Percentiles rank a stretch among this genome's conserved stretches.
phyloP scores from a whole-genome alignment of 1,140 invertebrate genomes.

The Dufourea novaeangliae region DNA sequence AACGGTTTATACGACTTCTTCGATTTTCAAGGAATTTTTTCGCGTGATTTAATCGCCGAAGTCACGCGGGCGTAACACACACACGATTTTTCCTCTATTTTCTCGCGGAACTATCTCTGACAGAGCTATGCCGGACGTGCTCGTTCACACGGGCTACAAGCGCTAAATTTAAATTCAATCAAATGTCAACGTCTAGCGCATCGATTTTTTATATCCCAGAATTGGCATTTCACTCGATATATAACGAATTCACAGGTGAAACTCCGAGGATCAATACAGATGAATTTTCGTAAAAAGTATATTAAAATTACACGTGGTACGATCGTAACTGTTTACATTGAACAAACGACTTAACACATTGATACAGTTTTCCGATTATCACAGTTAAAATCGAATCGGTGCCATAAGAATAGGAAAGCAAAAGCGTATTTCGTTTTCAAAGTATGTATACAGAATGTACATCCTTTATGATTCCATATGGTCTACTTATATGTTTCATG shows the following conservation, averaged over 20 bases:
- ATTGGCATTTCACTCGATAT: too few species aligned
- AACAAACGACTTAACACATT: neutral
- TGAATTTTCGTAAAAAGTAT: slow-evolving; percentile 35
- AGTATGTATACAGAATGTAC: neutral
- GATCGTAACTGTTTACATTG: slow-evolving; percentile 9
- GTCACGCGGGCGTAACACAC: slow-evolving; percentile 40
- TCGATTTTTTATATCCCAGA: neutral
- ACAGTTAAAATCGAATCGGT: neutral
- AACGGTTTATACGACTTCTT: neutral
- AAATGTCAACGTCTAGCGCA: slow-evolving; percentile 12
- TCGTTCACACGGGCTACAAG: neutral
- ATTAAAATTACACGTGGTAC: slow-evolving; percentile 24
- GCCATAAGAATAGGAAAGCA: slow-evolving; percentile 3
- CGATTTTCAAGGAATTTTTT: neutral
- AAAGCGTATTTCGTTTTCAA: neutral
- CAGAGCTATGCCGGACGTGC: slow-evolving; percentile 17
- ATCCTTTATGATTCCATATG: neutral
- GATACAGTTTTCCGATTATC: neutral
- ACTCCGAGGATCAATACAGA: neutral
- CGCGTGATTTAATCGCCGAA: slow-evolving; percentile 15
- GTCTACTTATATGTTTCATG: neutral
- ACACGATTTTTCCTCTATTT: slow-evolving; percentile 34
- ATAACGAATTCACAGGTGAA: too few species aligned
- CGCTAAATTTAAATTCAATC: slow-evolving; percentile 50
- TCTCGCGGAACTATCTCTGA: slow-evolving; percentile 20